phyloP scores from a whole-genome alignment of 2,113 vertebrate genomes.

The Myotis lucifugus region DNA sequence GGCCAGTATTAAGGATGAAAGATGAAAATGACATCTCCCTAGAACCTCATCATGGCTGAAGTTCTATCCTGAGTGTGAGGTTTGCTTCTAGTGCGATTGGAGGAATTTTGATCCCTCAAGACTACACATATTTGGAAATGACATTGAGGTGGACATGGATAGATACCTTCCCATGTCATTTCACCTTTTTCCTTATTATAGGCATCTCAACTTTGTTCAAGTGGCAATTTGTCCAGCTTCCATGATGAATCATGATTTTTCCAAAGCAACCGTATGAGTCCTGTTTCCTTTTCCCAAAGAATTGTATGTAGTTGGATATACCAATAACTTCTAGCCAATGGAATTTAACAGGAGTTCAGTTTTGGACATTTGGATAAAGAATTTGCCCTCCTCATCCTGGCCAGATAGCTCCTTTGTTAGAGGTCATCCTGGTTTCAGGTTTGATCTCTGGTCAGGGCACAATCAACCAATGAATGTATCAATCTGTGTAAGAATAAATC shows the following conservation, averaged over 20 bases:
- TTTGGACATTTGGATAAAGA: neutral
- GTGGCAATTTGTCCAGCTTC: neutral
- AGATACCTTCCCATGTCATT: neutral
- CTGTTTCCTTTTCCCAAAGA: neutral
- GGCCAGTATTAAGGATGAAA: neutral
- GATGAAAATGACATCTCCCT: neutral
- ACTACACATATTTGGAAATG: neutral
- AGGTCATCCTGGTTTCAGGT: neutral
- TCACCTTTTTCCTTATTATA: neutral
- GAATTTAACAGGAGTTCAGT: neutral
- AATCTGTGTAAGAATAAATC: neutral
- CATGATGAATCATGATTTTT: neutral
- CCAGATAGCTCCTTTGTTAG: neutral
- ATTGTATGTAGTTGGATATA: neutral
- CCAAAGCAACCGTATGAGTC: neutral
- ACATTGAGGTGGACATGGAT: neutral
- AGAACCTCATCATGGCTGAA: neutral
- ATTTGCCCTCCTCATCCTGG: neutral
- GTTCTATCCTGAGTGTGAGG: neutral
- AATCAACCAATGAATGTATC: too few species aligned
- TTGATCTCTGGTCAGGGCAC: neutral
- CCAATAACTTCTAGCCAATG: neutral
- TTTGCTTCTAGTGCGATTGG: neutral
- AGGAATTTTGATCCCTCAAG: neutral
- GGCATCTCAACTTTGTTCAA: neutral